Conservation (phyloP, 2,888 invertebrate genomes). For the Terebella lapidaria region DNA sequence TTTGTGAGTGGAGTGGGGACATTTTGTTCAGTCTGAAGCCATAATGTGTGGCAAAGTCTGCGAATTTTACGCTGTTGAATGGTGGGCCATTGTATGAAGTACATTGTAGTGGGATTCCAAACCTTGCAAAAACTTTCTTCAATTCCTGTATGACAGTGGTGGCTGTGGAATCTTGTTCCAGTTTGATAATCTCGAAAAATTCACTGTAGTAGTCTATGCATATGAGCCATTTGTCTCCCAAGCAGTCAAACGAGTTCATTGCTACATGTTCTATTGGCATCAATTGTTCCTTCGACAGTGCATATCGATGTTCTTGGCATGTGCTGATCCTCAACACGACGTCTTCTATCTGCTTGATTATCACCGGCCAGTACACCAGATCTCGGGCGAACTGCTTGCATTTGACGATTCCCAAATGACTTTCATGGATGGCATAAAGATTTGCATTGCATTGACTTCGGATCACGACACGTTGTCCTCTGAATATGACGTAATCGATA, state of each 20-base stretch:
- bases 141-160: no score
- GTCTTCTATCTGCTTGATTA: constrained; percentile 11
- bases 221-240: constrained; percentile 10
- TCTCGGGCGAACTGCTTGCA: constrained; percentile 12
- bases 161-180: no score
- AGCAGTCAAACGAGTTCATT: constrained; percentile 16
- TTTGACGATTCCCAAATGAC: constrained; percentile 14
- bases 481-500: no score
- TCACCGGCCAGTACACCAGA: constrained; percentile 11
- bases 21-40: constrained; percentile 8
- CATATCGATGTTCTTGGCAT: constrained; percentile 5
- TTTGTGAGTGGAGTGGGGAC: constrained; percentile 12
- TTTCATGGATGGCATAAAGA: constrained; percentile 6
- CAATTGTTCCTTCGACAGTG: constrained; percentile 8
- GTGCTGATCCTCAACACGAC: not conserved
- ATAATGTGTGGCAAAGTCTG: constrained; percentile 9
- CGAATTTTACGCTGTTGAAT: constrained; percentile 12
- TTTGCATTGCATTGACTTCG: not conserved
- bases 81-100: constrained; percentile 19
- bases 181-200: constrained; percentile 13
- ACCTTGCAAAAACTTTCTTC: no score
- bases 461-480: no score
- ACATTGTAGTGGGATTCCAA: no score
- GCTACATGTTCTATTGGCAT: constrained; percentile 15
- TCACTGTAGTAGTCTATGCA: constrained; percentile 13